Evolutionary conservation across 2,797 vertebrate genomes (phyloP), one percentile per base, ranked within the genome.

Genomic region (Melanotaenia maccullochi): DNA sequence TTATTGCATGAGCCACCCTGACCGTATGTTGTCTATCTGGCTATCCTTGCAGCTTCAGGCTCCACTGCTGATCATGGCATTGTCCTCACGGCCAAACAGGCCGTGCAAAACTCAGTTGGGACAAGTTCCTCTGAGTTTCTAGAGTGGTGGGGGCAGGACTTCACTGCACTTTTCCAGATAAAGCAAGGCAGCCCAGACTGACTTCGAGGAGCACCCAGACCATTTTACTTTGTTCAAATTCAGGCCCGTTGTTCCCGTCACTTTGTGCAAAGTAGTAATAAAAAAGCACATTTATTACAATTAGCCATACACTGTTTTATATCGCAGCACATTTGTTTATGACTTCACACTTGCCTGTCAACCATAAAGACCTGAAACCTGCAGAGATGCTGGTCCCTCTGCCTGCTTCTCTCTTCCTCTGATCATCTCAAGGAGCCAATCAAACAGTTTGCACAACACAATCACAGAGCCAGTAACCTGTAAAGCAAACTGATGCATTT

Each of bases 91-190:
- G 83, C 78, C 86, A 89, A 87, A 88, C 85, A 13, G 75, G 75
- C 59, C 47, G 7, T 63, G 79, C 87, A 83, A 85, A 92, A 89
- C 90, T 87, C 85, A 90, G 93, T 90, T 89, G 88, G 79, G 89
- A 82, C 84, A 75, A 87, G 89, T 93, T 92, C 90, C 91, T 92
- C 83, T 85, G 69, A 68, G 57, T 77, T 91, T 81, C 68, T 89
- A 83, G 69, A 72, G 81, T 62, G 61, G 71, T 14, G 68, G 64
- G 76, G 69, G 70, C 57, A 2, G 47, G 71, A 74, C 73, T 68
- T 72, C 1, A 14, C 28, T 35, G 59, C 67, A 68, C 77, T 84
- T 56, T 76, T 30, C 24, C 59, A 81, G 61, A 86, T 81, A 83
- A 76, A 81, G 57, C 73, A 71, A 76, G 66, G 65, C 60, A 61